These are phyloP conservation scores for Presbytis comata DNA, from an alignment of 2,797 vertebrate species.

Conservation along the genomic window DNA sequence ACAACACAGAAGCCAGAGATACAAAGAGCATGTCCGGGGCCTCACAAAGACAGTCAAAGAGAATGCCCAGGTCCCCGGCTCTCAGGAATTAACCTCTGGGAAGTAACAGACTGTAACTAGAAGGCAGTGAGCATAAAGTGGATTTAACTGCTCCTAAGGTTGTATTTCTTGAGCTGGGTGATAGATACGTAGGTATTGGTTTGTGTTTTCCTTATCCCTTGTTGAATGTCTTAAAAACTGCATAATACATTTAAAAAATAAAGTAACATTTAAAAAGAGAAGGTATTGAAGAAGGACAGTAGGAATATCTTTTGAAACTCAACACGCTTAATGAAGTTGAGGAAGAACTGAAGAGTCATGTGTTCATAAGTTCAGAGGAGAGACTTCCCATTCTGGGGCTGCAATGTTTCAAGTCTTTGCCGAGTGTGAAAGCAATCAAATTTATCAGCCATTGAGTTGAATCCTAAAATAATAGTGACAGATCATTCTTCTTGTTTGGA, in stretches of 20 bases:
- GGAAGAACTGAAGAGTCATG: background rate
- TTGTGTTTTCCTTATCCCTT: background rate
- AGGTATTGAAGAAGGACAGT: background rate
- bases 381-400: background rate
- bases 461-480: background rate
- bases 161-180: slow-evolving; percentile 18
- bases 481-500: background rate
- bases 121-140: background rate
- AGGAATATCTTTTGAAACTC: background rate
- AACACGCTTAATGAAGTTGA: background rate
- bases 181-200: background rate
- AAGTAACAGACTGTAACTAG: background rate
- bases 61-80: background rate
- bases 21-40: background rate
- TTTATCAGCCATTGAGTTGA: background rate
- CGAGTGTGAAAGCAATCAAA: background rate
- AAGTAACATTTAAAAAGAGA: background rate
- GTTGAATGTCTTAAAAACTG: background rate
- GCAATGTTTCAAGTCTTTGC: background rate
- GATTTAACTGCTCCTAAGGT: background rate
- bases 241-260: background rate
- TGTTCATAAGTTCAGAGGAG: background rate
- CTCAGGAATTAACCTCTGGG: background rate
- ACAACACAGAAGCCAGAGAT: background rate
- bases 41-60: background rate